Evolutionary conservation across 2,113 vertebrate species (phyloP).

Genomic region (Myiopsitta monachus): DNA sequence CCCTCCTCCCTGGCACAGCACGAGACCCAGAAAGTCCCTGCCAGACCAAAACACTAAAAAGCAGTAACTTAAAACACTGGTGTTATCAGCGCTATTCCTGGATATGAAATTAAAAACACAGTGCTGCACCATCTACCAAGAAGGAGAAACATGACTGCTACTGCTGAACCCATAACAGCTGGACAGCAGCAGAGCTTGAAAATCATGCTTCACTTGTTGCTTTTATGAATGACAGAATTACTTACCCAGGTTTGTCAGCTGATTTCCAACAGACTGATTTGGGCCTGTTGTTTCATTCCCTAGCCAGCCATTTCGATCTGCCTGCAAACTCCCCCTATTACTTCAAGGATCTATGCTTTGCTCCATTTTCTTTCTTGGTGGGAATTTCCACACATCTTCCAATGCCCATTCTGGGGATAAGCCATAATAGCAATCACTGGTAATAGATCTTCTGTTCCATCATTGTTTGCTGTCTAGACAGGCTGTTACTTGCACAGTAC

Average conservation of each 20-base stretch:
- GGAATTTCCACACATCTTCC: neutral
- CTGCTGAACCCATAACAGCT: too few relatives aligned
- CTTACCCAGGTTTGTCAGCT: neutral
- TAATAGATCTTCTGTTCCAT: neutral
- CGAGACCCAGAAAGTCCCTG: too few relatives aligned
- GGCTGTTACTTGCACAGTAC: neutral
- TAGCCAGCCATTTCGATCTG: neutral
- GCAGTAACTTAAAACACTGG: too few relatives aligned
- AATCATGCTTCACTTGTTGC: neutral
- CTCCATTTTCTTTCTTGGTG: neutral
- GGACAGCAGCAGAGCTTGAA: neutral
- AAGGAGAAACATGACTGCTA: too few relatives aligned
- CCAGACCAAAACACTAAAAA: too few relatives aligned
- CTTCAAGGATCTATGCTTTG: neutral
- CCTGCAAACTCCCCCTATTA: neutral
- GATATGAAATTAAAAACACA: too few relatives aligned
- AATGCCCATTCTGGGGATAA: neutral
- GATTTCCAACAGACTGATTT: neutral
- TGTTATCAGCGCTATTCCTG: too few relatives aligned
- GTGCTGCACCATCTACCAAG: too few relatives aligned
- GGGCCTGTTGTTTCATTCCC: neutral
- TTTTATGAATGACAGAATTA: neutral
- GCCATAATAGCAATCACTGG: neutral
- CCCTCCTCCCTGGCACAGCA: too few relatives aligned
- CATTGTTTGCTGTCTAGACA: neutral